Base-by-base conservation (phyloP, 2,113 vertebrate species). In the Rhinoptilus africanus region DNA sequence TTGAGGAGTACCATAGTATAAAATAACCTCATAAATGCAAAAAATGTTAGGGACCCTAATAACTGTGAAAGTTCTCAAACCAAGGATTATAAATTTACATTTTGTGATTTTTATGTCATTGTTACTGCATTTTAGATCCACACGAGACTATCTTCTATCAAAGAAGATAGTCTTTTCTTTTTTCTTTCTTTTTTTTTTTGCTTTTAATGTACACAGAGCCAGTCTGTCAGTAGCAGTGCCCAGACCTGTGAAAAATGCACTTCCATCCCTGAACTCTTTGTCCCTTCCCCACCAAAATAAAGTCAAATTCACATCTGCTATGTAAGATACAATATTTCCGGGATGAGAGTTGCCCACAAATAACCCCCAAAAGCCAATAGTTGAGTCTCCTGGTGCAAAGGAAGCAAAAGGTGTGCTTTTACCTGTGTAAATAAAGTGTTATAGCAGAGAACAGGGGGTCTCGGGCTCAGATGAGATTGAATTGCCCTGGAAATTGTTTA, bases 401-500 rank as follows among this genome's bases (percentile, higher is more conserved):
- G 35, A 82, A 91, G 43, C 7, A 91, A 87, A 85, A 39, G 43
- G 8, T 63, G 16, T 0, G 0, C 11, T 91, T 95, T 92, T 64
- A 71, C 43, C 51, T 32, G 27, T 53, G 43, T 63, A 77, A 92
- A 89, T 63, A 43, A 88, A 88, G 30, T 32, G 27, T 73, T 96
- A 48, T 5, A 81, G 32, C 39, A 90, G 51, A 80, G 57, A 88
- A 91, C 67, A 26, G 71, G 43, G 12, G n/a, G 28, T 24, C 32
- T 85, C 4, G 1, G 26, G 27, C 77, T 85, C 69, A 87, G 62
- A 62, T 62, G 69, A 85, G 57, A 82, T 34, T 54, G 74, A 92
- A 79, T 91, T 81, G 62, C 56, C 12, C 35, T 81, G 57, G 43
- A 95, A 96, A 93, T 76, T 37, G n/a, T 82, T 93, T 95, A 91